Evolutionary conservation across 2,113 vertebrate genomes (phyloP).

Genomic region (Cyprinodon tularosa): DNA sequence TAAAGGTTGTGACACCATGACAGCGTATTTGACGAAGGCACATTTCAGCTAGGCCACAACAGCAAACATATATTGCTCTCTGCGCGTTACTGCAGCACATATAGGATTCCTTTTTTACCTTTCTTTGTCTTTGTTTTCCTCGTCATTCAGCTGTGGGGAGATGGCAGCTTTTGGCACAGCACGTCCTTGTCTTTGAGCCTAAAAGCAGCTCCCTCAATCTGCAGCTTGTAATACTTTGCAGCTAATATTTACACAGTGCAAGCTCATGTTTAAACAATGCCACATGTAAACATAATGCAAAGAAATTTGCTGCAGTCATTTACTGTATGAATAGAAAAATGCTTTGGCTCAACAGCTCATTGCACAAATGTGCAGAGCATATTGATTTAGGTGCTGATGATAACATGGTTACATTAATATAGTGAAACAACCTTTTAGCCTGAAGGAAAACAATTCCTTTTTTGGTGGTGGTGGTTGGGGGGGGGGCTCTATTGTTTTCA

Average conservation of each 20-base stretch:
- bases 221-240: constrained; percentile 1
- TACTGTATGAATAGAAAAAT: constrained; percentile 8
- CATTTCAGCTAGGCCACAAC: constrained; percentile 30
- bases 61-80: constrained; percentile 18
- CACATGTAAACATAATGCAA: constrained; percentile 2
- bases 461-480: background rate
- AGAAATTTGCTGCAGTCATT: background rate
- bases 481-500: constrained; percentile 41
- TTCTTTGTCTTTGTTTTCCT: constrained; percentile 7
- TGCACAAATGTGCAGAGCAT: constrained; percentile 39
- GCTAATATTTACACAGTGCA: constrained; percentile 3
- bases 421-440: constrained; percentile 50
- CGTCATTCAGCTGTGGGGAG: constrained; percentile 10
- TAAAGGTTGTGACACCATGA: constrained; percentile 34
- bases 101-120: constrained; percentile 11
- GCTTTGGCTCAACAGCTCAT: constrained; percentile 23
- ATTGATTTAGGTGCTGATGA: constrained; percentile 46
- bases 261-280: constrained; percentile 22
- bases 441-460: constrained; percentile 30
- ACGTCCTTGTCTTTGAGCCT: constrained; percentile 11
- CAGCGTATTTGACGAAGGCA: constrained; percentile 43
- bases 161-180: constrained; percentile 22
- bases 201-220: constrained; percentile 6
- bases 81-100: constrained; percentile 24
- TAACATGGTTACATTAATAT: constrained; percentile 22